Percentiles rank a stretch among this genome's conserved stretches.
Conservation (phyloP, 2,113 vertebrate genomes). For the Microtus richardsoni region DNA sequence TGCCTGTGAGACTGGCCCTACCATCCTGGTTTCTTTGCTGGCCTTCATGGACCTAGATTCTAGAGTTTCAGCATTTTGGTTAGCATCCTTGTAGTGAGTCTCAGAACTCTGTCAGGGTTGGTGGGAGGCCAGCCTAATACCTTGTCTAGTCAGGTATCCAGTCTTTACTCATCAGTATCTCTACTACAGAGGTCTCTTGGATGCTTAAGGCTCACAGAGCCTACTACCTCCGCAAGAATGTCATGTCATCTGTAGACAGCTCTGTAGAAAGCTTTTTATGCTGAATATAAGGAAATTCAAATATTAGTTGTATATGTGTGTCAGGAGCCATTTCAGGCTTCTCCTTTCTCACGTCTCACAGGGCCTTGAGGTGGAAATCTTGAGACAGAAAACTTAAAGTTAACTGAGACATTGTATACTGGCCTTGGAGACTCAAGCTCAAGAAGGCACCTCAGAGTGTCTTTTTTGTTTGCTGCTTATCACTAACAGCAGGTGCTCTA, state of each 20-base stretch:
- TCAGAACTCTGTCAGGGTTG: background rate
- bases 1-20: background rate
- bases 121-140: background rate
- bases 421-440: too few relatives aligned
- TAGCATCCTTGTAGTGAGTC: background rate
- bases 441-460: too few relatives aligned
- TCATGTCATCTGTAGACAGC: background rate
- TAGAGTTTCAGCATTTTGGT: background rate
- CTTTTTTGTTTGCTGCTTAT: too few relatives aligned
- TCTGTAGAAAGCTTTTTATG: conserved; percentile 5
- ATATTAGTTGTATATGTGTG: background rate
- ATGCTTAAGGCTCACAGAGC: background rate
- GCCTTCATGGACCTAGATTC: background rate
- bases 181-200: background rate
- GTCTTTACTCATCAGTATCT: background rate
- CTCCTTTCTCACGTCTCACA: too few relatives aligned
- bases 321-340: too few relatives aligned
- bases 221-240: background rate
- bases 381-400: too few relatives aligned
- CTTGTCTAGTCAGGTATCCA: background rate
- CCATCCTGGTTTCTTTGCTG: background rate
- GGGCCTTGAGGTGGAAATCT: too few relatives aligned
- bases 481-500: too few relatives aligned
- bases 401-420: too few relatives aligned
- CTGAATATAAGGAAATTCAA: conserved; percentile 25